Conservation (phyloP, 35 echinoderm and acorn worm species). For the Eucidaris tribuloides region DNA sequence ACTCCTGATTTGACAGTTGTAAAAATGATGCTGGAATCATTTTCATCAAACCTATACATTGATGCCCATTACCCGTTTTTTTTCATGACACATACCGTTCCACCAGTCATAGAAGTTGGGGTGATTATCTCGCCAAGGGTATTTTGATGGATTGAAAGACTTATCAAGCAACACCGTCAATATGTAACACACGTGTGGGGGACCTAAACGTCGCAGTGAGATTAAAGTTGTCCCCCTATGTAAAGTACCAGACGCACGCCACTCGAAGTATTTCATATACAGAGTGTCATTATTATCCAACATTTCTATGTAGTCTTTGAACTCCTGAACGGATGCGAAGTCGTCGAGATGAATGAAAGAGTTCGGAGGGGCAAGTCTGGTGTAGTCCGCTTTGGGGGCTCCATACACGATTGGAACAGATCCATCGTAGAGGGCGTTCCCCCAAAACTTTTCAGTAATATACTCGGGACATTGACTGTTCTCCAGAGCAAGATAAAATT, state of each 20-base stretch:
- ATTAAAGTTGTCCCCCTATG: not conserved
- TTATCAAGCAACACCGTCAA: not conserved
- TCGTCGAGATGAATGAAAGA: conserved; percentile 62
- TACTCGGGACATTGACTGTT: conserved; percentile 66
- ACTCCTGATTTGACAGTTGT: too few species aligned
- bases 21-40: too few species aligned
- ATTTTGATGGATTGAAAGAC: not conserved
- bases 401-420: conserved; percentile 68
- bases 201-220: not conserved
- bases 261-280: conserved; percentile 61
- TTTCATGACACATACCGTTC: not conserved
- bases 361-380: conserved; percentile 31
- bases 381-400: conserved; percentile 24
- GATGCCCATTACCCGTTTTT: not conserved
- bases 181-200: not conserved
- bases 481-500: conserved; percentile 58
- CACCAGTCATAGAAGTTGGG: conserved; percentile 8
- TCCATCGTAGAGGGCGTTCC: not conserved
- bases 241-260: conserved; percentile 49
- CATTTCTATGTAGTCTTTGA: conserved; percentile 37
- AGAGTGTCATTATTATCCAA: conserved; percentile 39
- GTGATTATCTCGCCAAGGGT: not conserved
- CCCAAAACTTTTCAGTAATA: conserved; percentile 76
- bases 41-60: not conserved
- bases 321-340: conserved; percentile 37